Evolutionary conservation across 2,797 vertebrate genomes (phyloP).

Genomic region (Bufotes viridis): DNA sequence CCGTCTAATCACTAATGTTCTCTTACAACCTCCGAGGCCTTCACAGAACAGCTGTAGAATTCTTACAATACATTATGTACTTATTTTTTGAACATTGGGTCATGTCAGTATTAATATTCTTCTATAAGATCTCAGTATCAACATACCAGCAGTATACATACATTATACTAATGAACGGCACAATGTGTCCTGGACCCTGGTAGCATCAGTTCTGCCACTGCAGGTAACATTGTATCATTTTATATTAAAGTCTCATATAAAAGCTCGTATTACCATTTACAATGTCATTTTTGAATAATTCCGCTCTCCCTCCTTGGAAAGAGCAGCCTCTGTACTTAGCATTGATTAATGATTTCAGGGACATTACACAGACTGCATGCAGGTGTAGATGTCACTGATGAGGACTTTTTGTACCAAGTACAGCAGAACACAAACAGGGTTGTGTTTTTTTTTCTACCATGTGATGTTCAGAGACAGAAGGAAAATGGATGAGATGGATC

Average conservation of each 20-base stretch:
- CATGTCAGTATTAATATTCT: no score
- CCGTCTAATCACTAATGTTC: no score
- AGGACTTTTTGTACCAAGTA: constrained; percentile 56
- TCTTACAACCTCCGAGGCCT: no score
- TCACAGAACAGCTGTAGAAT: no score
- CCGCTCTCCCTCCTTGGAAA: constrained; percentile 25
- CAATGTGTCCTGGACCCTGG: neutral
- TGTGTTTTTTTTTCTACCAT: constrained; percentile 11
- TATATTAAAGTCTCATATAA: neutral
- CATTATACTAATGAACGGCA: neutral
- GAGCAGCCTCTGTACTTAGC: constrained; percentile 45
- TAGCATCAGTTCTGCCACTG: neutral
- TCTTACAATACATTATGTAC: no score
- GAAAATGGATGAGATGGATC: constrained; percentile 45
- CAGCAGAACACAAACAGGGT: constrained; percentile 30
- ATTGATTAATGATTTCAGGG: constrained; percentile 61
- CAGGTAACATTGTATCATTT: neutral
- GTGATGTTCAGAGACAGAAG: constrained; percentile 43
- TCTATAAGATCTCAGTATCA: no score
- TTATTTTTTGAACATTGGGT: no score
- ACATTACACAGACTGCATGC: constrained; percentile 41
- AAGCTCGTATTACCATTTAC: neutral
- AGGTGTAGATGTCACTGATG: constrained; percentile 53
- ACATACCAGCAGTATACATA: neutral
- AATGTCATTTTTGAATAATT: constrained; percentile 55